phyloP scores from a whole-genome alignment of 2,888 invertebrate genomes.

The Leucophora obtusa region DNA sequence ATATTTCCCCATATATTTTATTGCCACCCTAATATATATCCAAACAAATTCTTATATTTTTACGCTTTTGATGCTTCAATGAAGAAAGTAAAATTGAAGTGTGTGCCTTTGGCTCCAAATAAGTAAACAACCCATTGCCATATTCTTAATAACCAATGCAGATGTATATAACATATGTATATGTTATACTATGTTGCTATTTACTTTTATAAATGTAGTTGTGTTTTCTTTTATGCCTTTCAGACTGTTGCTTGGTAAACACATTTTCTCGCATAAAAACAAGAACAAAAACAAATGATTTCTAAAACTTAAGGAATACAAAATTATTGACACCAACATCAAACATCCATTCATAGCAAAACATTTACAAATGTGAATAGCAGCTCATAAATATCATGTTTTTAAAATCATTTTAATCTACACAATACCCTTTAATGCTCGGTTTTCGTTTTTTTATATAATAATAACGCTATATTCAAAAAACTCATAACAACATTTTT shows the following conservation, averaged over 20 bases:
- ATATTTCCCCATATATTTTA: no score
- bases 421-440: neutral
- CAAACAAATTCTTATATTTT: constrained; percentile 9
- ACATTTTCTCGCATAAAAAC: constrained; percentile 36
- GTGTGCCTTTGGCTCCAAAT: constrained; percentile 58
- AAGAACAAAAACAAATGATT: constrained; percentile 30
- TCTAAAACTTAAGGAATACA: constrained; percentile 51
- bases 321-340: constrained; percentile 63
- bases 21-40: no score
- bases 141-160: constrained; percentile 40
- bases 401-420: constrained; percentile 20
- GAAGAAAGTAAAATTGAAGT: constrained; percentile 61
- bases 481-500: no score
- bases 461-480: no score
- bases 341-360: constrained; percentile 25
- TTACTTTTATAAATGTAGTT: neutral
- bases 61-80: constrained; percentile 51
- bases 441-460: no score
- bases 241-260: constrained; percentile 55
- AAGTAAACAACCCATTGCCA: constrained; percentile 56
- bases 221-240: constrained; percentile 52
- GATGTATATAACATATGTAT: neutral
- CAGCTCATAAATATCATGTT: constrained; percentile 62
- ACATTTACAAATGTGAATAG: constrained; percentile 61
- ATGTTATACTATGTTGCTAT: neutral